Conservation (phyloP, 2,113 vertebrate genomes). For the Platysteira castanea region DNA sequence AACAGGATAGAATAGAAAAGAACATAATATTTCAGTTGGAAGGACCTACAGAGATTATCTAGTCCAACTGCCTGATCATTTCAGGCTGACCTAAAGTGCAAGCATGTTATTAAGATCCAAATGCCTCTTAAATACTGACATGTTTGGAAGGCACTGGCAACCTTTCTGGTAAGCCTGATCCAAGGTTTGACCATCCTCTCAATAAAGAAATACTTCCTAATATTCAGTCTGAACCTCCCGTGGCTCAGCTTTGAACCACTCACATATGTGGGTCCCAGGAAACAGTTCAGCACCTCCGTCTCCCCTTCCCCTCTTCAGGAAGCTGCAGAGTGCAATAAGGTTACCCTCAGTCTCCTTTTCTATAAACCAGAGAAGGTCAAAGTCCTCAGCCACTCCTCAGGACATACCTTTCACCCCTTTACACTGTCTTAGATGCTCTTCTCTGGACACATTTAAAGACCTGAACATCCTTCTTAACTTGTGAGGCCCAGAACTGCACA, state of each 20-base stretch:
- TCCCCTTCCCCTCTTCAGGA: not conserved
- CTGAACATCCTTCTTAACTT: not conserved
- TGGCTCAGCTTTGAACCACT: accelerated
- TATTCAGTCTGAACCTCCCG: not conserved
- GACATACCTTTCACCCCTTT: not conserved
- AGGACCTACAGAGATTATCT: not conserved
- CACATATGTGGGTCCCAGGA: accelerated
- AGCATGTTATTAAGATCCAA: not conserved
- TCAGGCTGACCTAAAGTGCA: not conserved
- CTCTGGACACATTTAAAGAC: not conserved
- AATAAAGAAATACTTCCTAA: not conserved
- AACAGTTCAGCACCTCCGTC: not conserved
- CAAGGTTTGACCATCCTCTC: not conserved
- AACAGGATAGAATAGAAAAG: not conserved
- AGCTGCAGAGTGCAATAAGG: not conserved
- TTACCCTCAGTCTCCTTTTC: not conserved
- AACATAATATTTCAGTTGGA: not conserved
- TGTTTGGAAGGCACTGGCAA: not conserved
- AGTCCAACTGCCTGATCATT: not conserved
- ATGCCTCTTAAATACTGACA: not conserved
- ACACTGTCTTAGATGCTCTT: not conserved
- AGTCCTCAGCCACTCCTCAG: not conserved
- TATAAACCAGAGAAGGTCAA: not conserved
- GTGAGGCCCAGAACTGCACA: not conserved
- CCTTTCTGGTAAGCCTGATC: not conserved